Conservation (phyloP, 2,113 vertebrate genomes). For the Camelus dromedarius region DNA sequence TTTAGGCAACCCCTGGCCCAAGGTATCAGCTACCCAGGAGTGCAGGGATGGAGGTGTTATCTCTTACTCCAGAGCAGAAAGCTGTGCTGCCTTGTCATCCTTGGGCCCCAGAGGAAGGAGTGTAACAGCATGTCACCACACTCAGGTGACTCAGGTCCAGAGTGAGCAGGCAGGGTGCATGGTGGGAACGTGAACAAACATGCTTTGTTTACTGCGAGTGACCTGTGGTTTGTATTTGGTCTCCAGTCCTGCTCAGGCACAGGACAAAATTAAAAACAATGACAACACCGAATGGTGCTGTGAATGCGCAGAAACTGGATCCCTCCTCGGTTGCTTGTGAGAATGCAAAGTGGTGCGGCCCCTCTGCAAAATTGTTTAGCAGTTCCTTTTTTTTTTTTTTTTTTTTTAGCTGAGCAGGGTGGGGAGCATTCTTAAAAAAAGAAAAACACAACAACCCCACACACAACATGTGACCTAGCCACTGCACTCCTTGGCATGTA, state of each 20-base stretch:
- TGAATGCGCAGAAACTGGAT: no score
- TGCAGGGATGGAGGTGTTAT: neutral
- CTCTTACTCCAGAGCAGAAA: neutral
- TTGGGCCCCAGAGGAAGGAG: neutral
- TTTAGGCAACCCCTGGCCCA: no score
- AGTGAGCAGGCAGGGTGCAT: neutral
- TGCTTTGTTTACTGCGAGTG: no score
- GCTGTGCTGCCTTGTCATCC: neutral
- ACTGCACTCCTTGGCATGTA: neutral
- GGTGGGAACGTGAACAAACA: neutral
- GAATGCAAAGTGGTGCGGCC: no score
- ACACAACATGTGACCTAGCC: neutral
- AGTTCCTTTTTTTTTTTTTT: no score
- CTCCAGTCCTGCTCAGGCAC: neutral
- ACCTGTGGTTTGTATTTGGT: no score
- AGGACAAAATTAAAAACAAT: neutral
- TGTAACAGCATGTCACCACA: neutral
- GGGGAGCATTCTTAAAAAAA: no score
- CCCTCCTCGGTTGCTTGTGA: no score
- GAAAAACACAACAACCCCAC: no score
- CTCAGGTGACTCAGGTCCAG: neutral
- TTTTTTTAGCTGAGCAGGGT: no score
- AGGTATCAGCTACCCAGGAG: neutral
- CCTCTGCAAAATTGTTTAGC: no score
- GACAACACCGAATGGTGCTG: no score